A percentile compares a stretch with the other conserved stretches of the same genome.
Evolutionary conservation across 2,888 invertebrate genomes (phyloP).

Genomic region (Pyrochroa serraticornis): DNA sequence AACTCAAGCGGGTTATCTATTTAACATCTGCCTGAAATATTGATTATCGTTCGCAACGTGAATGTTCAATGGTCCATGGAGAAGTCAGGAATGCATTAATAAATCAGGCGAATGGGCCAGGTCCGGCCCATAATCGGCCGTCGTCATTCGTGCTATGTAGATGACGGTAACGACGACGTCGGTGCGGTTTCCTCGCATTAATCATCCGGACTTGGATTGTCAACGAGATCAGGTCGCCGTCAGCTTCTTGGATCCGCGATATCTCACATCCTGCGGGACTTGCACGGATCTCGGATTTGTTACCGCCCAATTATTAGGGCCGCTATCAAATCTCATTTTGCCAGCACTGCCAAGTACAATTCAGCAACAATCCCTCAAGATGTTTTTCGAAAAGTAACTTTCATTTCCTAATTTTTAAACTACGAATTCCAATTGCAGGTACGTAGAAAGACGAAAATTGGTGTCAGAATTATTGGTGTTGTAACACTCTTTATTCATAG

Average conservation of each 20-base stretch:
- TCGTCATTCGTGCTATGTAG: conserved; percentile 17
- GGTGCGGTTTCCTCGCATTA: conserved; percentile 22
- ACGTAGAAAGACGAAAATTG: too few relatives aligned
- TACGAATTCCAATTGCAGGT: too few relatives aligned
- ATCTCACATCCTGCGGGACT: not conserved
- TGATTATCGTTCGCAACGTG: conserved; percentile 21
- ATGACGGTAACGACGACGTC: conserved; percentile 23
- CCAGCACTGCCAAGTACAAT: too few relatives aligned
- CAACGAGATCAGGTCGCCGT: conserved; percentile 24
- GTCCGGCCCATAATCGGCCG: conserved; percentile 18
- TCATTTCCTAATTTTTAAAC: too few relatives aligned
- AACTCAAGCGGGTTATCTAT: conserved; percentile 5
- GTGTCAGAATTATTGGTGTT: too few relatives aligned
- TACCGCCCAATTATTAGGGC: too few relatives aligned
- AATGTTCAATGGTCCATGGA: conserved; percentile 37
- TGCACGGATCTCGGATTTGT: too few relatives aligned
- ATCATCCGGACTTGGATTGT: conserved; percentile 26
- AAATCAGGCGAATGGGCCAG: conserved; percentile 14
- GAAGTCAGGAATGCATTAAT: conserved; percentile 25
- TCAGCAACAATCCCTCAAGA: too few relatives aligned
- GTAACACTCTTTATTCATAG: too few relatives aligned
- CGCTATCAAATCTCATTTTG: too few relatives aligned
- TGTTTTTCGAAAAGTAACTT: too few relatives aligned
- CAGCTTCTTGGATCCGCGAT: conserved; percentile 22
- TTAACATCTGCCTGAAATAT: conserved; percentile 22